phyloP scores from a whole-genome alignment of 2,888 invertebrate species.

The Agriopis aurantiaria region DNA sequence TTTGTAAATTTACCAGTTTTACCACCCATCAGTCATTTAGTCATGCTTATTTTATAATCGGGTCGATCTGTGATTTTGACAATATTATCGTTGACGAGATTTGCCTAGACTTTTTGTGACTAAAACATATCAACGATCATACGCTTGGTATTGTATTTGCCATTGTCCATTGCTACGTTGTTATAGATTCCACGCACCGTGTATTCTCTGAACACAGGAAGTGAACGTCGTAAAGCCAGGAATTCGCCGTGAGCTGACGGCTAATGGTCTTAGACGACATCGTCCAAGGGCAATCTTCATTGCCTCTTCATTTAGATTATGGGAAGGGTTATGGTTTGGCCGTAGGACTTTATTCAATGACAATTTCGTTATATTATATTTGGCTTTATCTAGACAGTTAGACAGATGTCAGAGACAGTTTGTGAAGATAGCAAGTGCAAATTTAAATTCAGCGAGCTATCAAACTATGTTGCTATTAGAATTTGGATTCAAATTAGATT shows the following conservation, averaged over 20 bases:
- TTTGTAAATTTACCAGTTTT: neutral
- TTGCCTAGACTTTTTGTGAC: too few relatives aligned
- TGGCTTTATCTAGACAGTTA: too few relatives aligned
- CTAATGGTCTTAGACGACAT: constrained; percentile 21
- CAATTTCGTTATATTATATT: too few relatives aligned
- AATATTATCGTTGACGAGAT: too few relatives aligned
- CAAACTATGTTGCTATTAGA: neutral
- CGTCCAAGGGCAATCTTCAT: neutral
- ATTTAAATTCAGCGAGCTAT: neutral
- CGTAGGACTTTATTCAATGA: neutral
- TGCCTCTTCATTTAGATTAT: neutral
- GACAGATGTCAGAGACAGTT: too few relatives aligned
- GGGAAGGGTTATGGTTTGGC: neutral
- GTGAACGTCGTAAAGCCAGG: constrained; percentile 58
- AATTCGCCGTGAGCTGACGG: constrained; percentile 55
- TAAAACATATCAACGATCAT: neutral
- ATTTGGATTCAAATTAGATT: neutral
- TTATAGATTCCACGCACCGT: constrained; percentile 68
- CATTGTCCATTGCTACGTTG: constrained; percentile 39
- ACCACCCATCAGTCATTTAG: too few relatives aligned
- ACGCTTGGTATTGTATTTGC: constrained; percentile 6
- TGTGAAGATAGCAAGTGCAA: neutral
- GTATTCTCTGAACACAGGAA: constrained; percentile 67
- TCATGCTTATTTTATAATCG: too few relatives aligned
- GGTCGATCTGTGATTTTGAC: too few relatives aligned